Base-by-base conservation (phyloP, 2,113 vertebrate species). In the Eretmochelys imbricata region DNA sequence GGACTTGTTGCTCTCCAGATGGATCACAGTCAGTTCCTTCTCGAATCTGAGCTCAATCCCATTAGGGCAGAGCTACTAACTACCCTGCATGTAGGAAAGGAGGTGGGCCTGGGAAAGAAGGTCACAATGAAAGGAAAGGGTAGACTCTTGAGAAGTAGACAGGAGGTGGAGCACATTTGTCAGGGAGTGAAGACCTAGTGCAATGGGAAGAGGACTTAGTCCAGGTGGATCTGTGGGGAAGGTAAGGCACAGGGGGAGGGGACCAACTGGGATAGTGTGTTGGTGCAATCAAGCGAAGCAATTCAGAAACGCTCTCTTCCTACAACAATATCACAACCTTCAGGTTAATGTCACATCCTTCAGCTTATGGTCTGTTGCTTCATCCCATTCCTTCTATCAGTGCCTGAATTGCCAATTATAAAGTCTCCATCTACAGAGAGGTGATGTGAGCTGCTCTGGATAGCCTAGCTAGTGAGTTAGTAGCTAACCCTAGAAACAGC, bases 41-140 rank as follows among this genome's bases (percentile, higher is more conserved):
- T 22, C 17, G 53, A 50, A 62, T 87, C 89, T 50, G 7, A 54
- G n/a, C 42, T 80, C 81, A 31, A 38, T 93, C 31, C 35, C 31
- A n/a, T 35, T 20, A 16, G 62, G 16, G 62, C 62, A 69, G 59
- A 62, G 29, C 29, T 14, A 49, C 46, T 69, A 90, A 49, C 38
- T 90, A 49, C 0, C 0, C 17, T 2, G 0, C 42, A 6, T 31
- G 16, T 11, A 87, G 82, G 78, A 88, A 94, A 10, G 25, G 55
- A 96, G 89, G 8, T 0, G 0, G 10, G 53, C 8, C 29, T 31
- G 6, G 31, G 87, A 89, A 87, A 50, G 1, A 85, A 27, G 16
- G 20, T 54, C 10, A 54, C 16, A 10, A 11, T 1, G 75, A 85
- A 86, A 8, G 85, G 42, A 42, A 65, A 48, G 53, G 65, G 13